These are phyloP conservation scores for Gambusia affinis DNA, from an alignment of 2,113 vertebrate genomes.

Conservation along the genomic window DNA sequence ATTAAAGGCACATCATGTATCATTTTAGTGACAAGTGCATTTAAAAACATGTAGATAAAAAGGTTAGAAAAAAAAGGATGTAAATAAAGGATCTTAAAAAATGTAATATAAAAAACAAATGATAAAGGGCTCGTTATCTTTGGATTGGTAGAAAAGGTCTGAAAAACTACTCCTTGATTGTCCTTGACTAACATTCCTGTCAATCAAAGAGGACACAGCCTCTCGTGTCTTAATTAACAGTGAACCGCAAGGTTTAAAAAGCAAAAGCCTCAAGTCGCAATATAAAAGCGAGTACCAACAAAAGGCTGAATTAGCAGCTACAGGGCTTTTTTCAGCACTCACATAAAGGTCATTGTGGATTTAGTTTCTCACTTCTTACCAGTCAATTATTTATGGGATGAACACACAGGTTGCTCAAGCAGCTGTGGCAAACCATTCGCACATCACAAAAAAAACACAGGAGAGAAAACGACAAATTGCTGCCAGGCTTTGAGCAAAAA, in stretches of 20 bases:
- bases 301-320: slow-evolving; percentile 64
- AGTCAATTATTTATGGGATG: slow-evolving; percentile 61
- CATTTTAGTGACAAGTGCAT: neutral
- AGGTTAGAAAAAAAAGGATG: neutral
- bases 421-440: slow-evolving; percentile 23
- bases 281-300: slow-evolving; percentile 63
- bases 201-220: slow-evolving; percentile 55
- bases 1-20: neutral
- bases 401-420: slow-evolving; percentile 32
- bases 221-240: slow-evolving; percentile 73
- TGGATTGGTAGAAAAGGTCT: slow-evolving; percentile 41
- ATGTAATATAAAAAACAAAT: slow-evolving; percentile 17
- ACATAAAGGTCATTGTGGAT: slow-evolving; percentile 70
- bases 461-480: neutral
- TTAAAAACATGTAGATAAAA: slow-evolving; percentile 2
- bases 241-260: slow-evolving; percentile 52
- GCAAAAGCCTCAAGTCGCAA: slow-evolving; percentile 53
- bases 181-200: slow-evolving; percentile 62
- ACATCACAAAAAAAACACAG: neutral
- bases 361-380: slow-evolving; percentile 66
- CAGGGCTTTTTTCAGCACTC: slow-evolving; percentile 39
- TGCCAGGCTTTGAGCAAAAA: neutral
- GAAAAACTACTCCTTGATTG: slow-evolving; percentile 53
- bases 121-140: slow-evolving; percentile 25
- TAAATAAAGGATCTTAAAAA: slow-evolving; percentile 3